Base-by-base conservation (phyloP, 2,888 invertebrate species). In the Pristionchus arcanus region DNA sequence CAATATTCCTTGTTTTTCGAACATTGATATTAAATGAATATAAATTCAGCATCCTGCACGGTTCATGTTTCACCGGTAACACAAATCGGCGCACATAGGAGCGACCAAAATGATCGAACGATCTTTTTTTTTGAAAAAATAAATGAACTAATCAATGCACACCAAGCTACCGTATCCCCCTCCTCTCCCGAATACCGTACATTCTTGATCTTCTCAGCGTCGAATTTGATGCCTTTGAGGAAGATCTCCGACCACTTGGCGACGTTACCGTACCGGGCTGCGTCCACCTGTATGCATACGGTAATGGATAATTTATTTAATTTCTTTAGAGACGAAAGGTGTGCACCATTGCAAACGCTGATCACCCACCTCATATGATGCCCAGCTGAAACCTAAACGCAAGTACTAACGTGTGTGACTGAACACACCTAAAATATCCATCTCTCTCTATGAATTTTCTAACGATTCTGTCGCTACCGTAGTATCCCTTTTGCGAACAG, bases 181-280 rank as follows among this genome's bases (percentile, higher is more conserved):
- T 28, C 28, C 71, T 3, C 71, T 71, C 16, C 25, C 21, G 13
- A 37, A 21, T 68, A 66, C 31, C 87, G 87, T 68, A 87, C 87
- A 66, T 37, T 87, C 68, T 87, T 66, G 63, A 89, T 89, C 83
- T 66, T 89, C 81, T 81, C 81, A 21, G 90, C 83, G 53, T 90
- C 90, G 31, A 90, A 59, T 68, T 88, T 68, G 59, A 90, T 74
- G 19, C 86, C 90, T 37, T 97, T 97, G 55, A 98, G 95, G 53
- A 98, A 96, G 93, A 98, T 97, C 92, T 97, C 96, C 88, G 98
- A 95, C 97, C 97, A 97, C 88, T 97, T 96, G 21, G 98, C 96
- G 0, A 97, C 97, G 91, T 96, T 96, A 28, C 96, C 96, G 94
- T 97, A 97, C 94, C 97, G 97, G 87, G 96, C 96, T 0, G 97